Percentiles rank a stretch among this genome's conserved stretches.
Evolutionary conservation across 2,888 invertebrate genomes (phyloP).

Genomic region (Rugalucina vietnamica): DNA sequence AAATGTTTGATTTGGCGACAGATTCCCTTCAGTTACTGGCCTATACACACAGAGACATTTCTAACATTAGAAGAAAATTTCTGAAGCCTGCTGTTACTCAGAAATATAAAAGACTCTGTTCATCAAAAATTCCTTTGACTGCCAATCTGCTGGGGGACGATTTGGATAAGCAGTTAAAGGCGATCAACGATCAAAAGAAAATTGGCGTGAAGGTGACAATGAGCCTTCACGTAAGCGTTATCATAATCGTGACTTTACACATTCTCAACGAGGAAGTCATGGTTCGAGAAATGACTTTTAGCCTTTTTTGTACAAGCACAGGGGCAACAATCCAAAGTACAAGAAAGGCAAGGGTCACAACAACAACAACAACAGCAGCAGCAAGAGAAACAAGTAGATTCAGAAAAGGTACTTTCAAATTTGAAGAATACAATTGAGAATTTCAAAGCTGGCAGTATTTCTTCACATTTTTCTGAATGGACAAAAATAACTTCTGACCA

Average conservation of each 20-base stretch:
- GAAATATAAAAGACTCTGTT: conserved; percentile 18
- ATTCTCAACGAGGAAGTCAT: not conserved
- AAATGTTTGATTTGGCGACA: not conserved
- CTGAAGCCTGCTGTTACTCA: conserved; percentile 16
- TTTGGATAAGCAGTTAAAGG: not conserved
- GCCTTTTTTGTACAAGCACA: not conserved
- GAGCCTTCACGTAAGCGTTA: not conserved
- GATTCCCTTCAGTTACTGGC: conserved; percentile 18
- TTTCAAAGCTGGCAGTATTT: conserved; percentile 8
- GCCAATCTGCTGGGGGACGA: conserved; percentile 23
- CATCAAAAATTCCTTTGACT: not conserved
- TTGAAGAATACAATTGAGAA: conserved; percentile 13
- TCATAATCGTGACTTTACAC: not conserved
- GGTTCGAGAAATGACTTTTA: not conserved
- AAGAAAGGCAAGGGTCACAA: not conserved
- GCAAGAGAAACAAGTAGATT: not conserved
- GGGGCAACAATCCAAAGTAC: not conserved
- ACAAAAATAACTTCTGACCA: conserved; percentile 21
- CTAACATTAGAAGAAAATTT: not conserved
- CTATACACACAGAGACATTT: conserved; percentile 23
- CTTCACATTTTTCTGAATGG: not conserved
- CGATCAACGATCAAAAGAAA: not conserved
- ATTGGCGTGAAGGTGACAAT: not conserved
- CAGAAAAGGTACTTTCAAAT: not conserved
- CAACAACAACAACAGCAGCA: not conserved